Base-by-base conservation (phyloP, 2,888 invertebrate species). In the Ceriagrion tenellum region DNA sequence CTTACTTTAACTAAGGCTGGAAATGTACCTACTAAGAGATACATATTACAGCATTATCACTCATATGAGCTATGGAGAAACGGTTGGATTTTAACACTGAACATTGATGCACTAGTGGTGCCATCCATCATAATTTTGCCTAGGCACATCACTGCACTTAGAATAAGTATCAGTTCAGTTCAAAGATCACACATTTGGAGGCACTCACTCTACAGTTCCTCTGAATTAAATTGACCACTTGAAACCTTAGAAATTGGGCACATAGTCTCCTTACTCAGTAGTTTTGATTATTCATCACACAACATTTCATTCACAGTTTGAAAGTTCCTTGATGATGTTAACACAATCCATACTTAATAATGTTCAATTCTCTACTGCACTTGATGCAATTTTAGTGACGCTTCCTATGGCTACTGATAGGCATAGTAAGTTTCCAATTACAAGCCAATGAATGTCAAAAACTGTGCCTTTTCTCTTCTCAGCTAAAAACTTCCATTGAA, bases 111-210 rank as follows among this genome's bases (percentile, higher is more conserved):
- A 81, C 23, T 81, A 35, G 16, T 35, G 30, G 35, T 35, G 81
- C 81, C 81, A 30, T 35, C 81, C 81, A 81, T 69, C 69, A 69
- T 69, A 69, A 26, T 69, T 69, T 69, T 81, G 30, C 35, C 12
- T 81, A 26, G 30, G 81, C 81, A 81, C 35, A 81, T 81, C 81
- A 81, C 35, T 81, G 81, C 35, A 81, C 81, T 81, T 35, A 81
- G 4, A 26, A 20, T 69, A 10, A n/a, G 30, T 81, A 16, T 30
- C 35, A 81, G 13, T 18, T 13, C 81, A 81, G 30, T 81, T 30
- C 81, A 81, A 81, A 1, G 0, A 81, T 81, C 81, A 35, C 81
- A 81, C 81, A 35, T 30, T 10, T 1, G 35, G 35, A 81, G 30
- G 35, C 35, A 81, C 35, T 13, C 35, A 81, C 30, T 81, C 0